Base-by-base conservation (phyloP, 2,888 invertebrate genomes). In the Tanaodytes sp. region DNA sequence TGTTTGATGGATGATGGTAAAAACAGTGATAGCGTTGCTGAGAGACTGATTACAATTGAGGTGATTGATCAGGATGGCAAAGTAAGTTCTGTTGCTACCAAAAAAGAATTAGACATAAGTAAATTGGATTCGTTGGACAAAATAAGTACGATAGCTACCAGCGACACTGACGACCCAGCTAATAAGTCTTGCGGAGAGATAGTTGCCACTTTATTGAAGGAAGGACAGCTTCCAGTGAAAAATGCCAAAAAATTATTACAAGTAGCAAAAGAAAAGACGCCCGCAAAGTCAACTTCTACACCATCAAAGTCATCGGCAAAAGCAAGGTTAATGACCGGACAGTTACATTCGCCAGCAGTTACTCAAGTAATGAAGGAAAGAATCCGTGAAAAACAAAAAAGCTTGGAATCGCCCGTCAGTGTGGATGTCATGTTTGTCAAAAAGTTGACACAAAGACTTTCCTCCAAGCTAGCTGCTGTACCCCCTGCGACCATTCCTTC, bases 301-400 rank as follows among this genome's bases (percentile, higher is more conserved):
- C 55, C 73, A 1, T 66, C 76, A 0, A 75, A 78, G 45, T 58
- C 74, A 0, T 76, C 75, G 1, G 71, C 72, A 0, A 77, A 79
- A 65, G 66, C 79, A 30, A 79, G 83, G 11, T 78, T 87, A 71
- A 79, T 89, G 57, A 87, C 87, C 2, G 89, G 88, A 74, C 88
- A 88, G 72, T 88, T 89, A 46, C 87, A 88, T 1, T 86, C 88
- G 1, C 86, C 87, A 67, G 86, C 87, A 4, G 87, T 89, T 11
- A 86, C 87, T 5, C 85, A 88, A 57, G 89, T 88, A 70, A 81
- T 89, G 18, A 83, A 88, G 52, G 87, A 88, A 69, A 82, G 88
- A 30, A 84, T 87, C 3, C 80, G 85, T 6, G 84, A 86, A 54
- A 85, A 87, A 59, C 86, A 86, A 36, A 85, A 85, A 64, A 79